Evolutionary conservation across 1,140 invertebrate genomes (phyloP).

Genomic region (Rhyacophila brunnea): DNA sequence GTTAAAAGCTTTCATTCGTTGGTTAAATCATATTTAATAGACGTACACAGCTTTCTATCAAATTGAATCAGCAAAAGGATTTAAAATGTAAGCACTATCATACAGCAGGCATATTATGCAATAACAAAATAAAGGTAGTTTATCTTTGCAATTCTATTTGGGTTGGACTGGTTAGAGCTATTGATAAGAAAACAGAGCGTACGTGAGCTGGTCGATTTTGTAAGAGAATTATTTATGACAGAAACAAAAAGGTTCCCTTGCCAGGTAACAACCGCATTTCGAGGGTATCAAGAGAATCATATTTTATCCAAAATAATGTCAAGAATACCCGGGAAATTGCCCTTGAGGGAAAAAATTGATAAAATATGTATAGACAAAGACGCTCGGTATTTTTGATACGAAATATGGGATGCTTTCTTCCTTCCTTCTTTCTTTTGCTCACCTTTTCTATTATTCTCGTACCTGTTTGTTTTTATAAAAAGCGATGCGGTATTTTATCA

Average conservation of each 20-base stretch:
- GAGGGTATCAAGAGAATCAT: slow-evolving; percentile 33
- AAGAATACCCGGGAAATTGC: slow-evolving; percentile 30
- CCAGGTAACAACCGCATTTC: slow-evolving; percentile 27
- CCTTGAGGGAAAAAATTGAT: slow-evolving; percentile 30
- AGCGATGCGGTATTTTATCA: background rate
- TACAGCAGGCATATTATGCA: no score
- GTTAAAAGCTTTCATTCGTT: no score
- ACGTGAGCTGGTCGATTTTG: slow-evolving; percentile 26
- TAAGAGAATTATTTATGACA: slow-evolving; percentile 31
- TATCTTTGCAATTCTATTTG: no score
- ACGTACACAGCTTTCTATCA: no score
- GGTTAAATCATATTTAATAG: no score
- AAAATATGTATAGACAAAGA: slow-evolving; percentile 31
- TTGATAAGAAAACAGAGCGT: slow-evolving; percentile 12
- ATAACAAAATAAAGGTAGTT: no score
- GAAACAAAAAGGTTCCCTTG: slow-evolving; percentile 22
- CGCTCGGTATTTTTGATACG: slow-evolving; percentile 14
- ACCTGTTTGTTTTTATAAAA: slow-evolving; percentile 6
- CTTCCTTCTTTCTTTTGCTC: slow-evolving; percentile 17
- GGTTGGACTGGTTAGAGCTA: background rate
- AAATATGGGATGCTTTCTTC: slow-evolving; percentile 13
- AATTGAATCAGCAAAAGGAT: no score
- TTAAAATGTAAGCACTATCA: no score
- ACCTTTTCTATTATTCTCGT: slow-evolving; percentile 29
- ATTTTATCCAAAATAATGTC: slow-evolving; percentile 36